These are phyloP conservation scores for Perdita meconis DNA, from an alignment of 2,888 invertebrate species.

Conservation along the genomic window DNA sequence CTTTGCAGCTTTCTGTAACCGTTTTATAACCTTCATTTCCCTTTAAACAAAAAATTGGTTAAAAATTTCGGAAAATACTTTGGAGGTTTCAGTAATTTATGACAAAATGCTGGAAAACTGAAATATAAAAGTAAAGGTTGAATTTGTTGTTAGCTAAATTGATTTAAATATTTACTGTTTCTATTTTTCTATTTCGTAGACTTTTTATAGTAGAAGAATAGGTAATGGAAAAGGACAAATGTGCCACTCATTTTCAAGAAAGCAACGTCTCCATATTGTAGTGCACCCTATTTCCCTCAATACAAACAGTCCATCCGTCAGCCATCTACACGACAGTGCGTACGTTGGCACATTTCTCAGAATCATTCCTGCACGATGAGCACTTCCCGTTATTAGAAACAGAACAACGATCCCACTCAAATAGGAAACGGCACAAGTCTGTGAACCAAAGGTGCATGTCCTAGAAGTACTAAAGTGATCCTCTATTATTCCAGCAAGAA, in stretches of 20 bases:
- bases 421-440: constrained; percentile 55
- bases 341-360: constrained; percentile 29
- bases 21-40: no score
- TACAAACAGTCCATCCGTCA: constrained; percentile 34
- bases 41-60: no score
- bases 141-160: no score
- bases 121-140: no score
- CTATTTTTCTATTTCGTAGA: background rate
- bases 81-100: no score
- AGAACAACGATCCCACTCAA: constrained; percentile 68
- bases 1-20: no score
- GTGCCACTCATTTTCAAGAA: background rate
- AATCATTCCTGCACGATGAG: constrained; percentile 62
- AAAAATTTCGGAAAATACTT: no score
- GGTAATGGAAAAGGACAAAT: background rate
- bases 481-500: constrained; percentile 14
- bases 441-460: constrained; percentile 55
- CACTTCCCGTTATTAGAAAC: constrained; percentile 74
- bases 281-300: background rate
- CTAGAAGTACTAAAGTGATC: constrained; percentile 32
- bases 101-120: no score
- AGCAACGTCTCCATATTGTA: background rate
- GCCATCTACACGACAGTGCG: constrained; percentile 16
- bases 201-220: no score
- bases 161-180: no score